These are phyloP conservation scores for Solen grandis DNA, from an alignment of 1,140 invertebrate species.

Conservation along the genomic window DNA sequence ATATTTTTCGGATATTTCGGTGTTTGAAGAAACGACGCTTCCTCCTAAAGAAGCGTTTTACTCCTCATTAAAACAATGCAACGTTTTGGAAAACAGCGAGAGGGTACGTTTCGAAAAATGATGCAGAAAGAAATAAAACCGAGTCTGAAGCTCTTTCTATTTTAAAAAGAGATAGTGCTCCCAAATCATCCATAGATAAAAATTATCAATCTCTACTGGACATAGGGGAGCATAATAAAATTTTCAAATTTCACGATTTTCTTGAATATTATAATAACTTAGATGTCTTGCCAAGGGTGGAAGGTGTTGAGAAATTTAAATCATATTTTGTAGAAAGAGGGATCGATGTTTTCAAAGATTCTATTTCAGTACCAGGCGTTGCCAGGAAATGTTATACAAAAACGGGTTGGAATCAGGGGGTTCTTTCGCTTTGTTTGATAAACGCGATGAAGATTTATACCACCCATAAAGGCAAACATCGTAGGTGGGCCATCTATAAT, in stretches of 20 bases:
- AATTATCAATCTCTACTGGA: background rate
- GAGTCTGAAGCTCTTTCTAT: no score
- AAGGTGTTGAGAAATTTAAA: no score
- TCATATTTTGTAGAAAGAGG: no score
- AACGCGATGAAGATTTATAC: background rate
- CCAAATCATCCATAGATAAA: background rate
- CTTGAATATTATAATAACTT: no score
- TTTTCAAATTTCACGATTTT: background rate
- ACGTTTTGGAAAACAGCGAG: background rate
- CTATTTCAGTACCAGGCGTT: background rate
- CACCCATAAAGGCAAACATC: background rate
- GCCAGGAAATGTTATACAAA: background rate
- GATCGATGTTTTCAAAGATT: background rate
- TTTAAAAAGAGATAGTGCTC: background rate
- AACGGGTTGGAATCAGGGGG: background rate
- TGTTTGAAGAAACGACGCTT: slow-evolving; percentile 8
- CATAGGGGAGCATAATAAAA: background rate
- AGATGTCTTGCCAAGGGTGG: no score
- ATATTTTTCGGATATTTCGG: slow-evolving; percentile 17
- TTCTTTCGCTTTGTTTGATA: background rate
- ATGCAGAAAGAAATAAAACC: background rate
- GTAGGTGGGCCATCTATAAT: background rate
- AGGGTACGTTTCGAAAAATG: background rate
- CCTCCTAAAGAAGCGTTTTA: no score
- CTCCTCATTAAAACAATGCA: slow-evolving; percentile 17